Percentiles rank a stretch among this genome's conserved stretches.
Conservation (phyloP, 2,113 vertebrate species). For the Miniopterus natalensis region DNA sequence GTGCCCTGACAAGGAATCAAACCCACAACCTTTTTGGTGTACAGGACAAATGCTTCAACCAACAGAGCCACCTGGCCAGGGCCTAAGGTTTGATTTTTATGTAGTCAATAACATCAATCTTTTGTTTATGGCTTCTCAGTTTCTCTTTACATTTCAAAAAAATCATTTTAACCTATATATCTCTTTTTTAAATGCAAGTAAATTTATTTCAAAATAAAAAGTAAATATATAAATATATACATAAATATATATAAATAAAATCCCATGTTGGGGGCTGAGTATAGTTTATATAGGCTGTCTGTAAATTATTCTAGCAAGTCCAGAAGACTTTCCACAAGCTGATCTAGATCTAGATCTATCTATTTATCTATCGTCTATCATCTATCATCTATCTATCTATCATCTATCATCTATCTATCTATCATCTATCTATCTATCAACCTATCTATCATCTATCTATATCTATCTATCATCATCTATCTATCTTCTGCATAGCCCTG, state of each 20-base stretch:
- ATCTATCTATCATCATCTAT: neutral
- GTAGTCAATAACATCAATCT: neutral
- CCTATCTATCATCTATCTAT: neutral
- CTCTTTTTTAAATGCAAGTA: neutral
- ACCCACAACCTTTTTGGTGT: too few species aligned
- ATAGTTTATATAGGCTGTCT: neutral
- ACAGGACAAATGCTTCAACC: too few species aligned
- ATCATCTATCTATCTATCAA: neutral
- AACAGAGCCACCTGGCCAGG: too few species aligned
- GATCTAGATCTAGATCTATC: neutral
- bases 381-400: neutral
- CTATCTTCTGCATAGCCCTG: neutral
- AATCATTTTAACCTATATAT: slow-evolving; percentile 35
- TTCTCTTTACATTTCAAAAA: slow-evolving; percentile 41
- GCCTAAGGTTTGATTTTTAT: neutral
- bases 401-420: neutral
- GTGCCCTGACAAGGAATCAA: too few species aligned
- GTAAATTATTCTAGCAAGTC: neutral
- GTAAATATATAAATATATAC: neutral
- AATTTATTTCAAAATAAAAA: neutral
- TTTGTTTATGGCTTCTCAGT: slow-evolving; percentile 36
- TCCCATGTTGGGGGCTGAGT: neutral
- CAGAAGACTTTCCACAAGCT: neutral
- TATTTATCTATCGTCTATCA: too few species aligned
- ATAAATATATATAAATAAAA: neutral